Evolutionary conservation across 2,113 vertebrate species (phyloP).

Genomic region (Antechinus flavipes): DNA sequence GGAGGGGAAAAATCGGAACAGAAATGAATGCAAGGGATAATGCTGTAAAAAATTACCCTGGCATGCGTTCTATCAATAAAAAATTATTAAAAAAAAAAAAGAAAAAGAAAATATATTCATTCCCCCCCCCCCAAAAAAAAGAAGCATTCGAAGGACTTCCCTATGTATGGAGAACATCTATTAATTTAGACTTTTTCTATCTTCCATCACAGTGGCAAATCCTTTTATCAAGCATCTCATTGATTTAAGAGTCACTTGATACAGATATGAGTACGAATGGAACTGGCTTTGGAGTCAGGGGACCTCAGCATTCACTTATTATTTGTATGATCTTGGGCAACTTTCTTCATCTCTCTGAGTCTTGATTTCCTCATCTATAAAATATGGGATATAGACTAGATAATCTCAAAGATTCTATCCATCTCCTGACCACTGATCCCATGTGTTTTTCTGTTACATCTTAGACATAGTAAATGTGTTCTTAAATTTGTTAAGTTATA

Average conservation of each 20-base stretch:
- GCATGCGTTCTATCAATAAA: too few relatives aligned
- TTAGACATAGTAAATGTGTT: not conserved
- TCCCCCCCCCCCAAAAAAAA: too few relatives aligned
- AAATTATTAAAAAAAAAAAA: too few relatives aligned
- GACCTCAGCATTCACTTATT: not conserved
- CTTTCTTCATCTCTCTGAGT: not conserved
- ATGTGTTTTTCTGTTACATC: not conserved
- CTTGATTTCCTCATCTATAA: not conserved
- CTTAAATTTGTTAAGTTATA: not conserved
- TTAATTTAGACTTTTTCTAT: not conserved
- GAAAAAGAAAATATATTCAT: too few relatives aligned
- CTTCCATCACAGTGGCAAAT: not conserved
- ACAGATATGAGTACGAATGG: not conserved
- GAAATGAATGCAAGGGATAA: too few relatives aligned
- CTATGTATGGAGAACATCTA: not conserved
- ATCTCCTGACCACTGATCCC: not conserved
- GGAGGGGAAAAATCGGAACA: too few relatives aligned
- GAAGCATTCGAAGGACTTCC: not conserved
- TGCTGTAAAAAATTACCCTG: too few relatives aligned
- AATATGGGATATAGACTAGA: not conserved
- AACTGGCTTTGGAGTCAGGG: not conserved
- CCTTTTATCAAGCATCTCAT: not conserved
- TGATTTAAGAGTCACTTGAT: not conserved
- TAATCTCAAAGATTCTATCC: not conserved
- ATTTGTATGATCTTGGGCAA: not conserved